phyloP scores from a whole-genome alignment of 2,888 invertebrate species.

The Gortyna flavago region DNA sequence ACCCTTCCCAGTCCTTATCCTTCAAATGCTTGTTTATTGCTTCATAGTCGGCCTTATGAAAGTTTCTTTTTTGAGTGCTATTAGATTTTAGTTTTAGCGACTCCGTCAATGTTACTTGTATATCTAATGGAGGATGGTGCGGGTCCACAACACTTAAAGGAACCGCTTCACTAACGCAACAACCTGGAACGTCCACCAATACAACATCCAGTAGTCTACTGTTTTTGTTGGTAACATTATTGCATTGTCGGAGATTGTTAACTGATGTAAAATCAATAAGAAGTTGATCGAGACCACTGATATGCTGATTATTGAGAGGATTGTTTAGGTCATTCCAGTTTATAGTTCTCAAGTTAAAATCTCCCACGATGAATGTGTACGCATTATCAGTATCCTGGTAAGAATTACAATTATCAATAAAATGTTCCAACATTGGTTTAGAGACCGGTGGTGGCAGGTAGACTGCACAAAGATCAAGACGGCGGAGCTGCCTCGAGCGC shows the following conservation, averaged over 20 bases:
- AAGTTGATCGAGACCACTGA: conserved; percentile 9
- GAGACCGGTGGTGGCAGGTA: conserved; percentile 1
- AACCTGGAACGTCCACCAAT: neutral
- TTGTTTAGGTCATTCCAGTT: conserved; percentile 3
- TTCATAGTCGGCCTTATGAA: too few species aligned
- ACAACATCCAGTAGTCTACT: neutral
- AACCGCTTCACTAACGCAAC: neutral
- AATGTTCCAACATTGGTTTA: neutral
- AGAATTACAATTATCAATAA: neutral
- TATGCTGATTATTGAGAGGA: neutral
- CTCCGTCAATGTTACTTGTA: neutral
- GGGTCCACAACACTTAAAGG: neutral
- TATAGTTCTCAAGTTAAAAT: conserved; percentile 9
- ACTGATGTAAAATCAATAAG: conserved; percentile 7
- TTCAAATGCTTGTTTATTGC: neutral
- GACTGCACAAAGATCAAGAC: neutral
- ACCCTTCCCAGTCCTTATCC: neutral
- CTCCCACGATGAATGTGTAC: neutral
- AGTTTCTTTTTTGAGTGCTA: neutral
- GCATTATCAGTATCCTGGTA: neutral
- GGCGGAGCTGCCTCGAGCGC: neutral
- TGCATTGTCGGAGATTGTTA: conserved; percentile 10
- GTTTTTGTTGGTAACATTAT: conserved; percentile 4
- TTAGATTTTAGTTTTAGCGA: neutral
- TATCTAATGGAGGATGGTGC: neutral